phyloP scores from a whole-genome alignment of 2,797 vertebrate species.

The Siniperca undulata region DNA sequence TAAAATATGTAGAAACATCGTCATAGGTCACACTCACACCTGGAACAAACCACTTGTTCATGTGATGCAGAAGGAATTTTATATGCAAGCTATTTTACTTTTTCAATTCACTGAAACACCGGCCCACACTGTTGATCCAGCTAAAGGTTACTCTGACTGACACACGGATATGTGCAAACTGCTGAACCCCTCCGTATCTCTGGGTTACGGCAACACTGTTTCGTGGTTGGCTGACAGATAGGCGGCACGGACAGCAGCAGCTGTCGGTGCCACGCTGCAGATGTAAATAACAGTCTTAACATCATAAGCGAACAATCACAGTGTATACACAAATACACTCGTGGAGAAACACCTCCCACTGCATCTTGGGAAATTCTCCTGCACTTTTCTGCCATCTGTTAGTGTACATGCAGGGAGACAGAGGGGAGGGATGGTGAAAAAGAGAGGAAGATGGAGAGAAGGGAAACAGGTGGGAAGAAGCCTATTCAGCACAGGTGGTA shows the following conservation, averaged over 20 bases:
- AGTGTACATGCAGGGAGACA: background rate
- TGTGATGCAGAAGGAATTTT: background rate
- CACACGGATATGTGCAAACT: background rate
- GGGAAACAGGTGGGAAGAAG: constrained; percentile 41
- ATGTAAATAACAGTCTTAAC: constrained; percentile 66
- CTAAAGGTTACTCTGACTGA: constrained; percentile 5
- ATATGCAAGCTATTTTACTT: background rate
- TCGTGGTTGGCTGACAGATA: constrained; percentile 41
- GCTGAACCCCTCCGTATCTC: background rate
- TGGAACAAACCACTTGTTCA: fast-evolving
- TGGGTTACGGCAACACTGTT: background rate
- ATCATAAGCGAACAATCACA: constrained; percentile 40
- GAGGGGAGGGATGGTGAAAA: background rate
- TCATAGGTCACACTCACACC: too few relatives aligned
- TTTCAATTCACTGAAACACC: background rate
- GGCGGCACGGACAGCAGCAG: constrained; percentile 42
- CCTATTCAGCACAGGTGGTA: constrained; percentile 26
- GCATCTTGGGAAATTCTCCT: constrained; percentile 57
- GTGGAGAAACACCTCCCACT: constrained; percentile 54
- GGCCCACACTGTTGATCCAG: background rate
- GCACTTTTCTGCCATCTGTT: constrained; percentile 67
- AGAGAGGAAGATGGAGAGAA: constrained; percentile 8
- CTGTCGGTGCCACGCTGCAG: constrained; percentile 41
- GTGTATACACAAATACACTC: constrained; percentile 38
- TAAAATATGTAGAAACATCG: background rate